Evolutionary conservation across 2,113 vertebrate species (phyloP).

Genomic region (Glaucidium brasilianum): DNA sequence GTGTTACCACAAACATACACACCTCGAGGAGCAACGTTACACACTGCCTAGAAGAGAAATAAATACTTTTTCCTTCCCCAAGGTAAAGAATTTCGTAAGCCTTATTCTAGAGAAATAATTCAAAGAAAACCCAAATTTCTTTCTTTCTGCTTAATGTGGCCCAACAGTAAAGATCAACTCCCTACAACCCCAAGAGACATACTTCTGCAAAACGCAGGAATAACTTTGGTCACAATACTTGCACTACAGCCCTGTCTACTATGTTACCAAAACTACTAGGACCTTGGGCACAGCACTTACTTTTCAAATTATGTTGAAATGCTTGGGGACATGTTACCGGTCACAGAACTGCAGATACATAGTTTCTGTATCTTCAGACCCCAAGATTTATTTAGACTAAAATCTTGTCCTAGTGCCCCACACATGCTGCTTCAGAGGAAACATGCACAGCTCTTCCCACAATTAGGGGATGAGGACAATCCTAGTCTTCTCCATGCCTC

Average conservation of each 20-base stretch:
- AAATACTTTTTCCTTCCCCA: not conserved
- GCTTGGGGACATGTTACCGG: not conserved
- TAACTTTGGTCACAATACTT: not conserved
- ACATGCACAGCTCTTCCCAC: not conserved
- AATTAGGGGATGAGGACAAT: not conserved
- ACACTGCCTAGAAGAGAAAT: conserved; percentile 81
- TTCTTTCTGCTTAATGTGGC: not conserved
- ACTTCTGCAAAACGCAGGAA: not conserved
- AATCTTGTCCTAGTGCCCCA: not conserved
- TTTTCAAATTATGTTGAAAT: not conserved
- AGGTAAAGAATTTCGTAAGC: not conserved
- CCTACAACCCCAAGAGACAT: not conserved
- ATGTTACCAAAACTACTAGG: not conserved
- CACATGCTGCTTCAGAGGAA: not conserved
- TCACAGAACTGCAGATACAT: accelerated
- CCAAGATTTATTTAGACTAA: not conserved
- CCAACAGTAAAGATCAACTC: not conserved
- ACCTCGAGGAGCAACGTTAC: conserved; percentile 91
- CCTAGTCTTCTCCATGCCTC: not conserved
- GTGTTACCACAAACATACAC: conserved; percentile 98
- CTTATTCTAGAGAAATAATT: not conserved
- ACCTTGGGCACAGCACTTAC: not conserved
- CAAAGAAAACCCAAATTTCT: not conserved
- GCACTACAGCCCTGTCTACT: not conserved
- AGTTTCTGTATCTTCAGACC: not conserved